Evolutionary conservation across 2,888 invertebrate species (phyloP).

Genomic region (Drosophila aldrichi): DNA sequence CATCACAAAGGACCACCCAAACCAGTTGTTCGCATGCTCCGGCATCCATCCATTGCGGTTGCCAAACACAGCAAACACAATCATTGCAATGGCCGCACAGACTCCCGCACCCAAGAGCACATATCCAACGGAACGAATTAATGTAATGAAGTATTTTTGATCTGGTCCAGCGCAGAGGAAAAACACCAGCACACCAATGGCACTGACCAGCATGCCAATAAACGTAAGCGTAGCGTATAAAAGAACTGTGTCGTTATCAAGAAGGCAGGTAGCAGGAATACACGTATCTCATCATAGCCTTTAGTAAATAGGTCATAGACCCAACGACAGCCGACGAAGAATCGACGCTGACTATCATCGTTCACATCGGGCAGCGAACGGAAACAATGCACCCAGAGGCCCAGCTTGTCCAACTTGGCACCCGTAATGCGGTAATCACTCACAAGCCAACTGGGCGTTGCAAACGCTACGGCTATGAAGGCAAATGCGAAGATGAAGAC

Average conservation of each 20-base stretch:
- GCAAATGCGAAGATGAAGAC: conserved; percentile 93
- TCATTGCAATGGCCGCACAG: conserved; percentile 92
- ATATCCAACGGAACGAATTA: conserved; percentile 87
- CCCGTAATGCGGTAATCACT: conserved; percentile 95
- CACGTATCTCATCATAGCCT: conserved; percentile 95
- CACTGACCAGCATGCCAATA: conserved; percentile 90
- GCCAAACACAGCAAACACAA: conserved; percentile 94
- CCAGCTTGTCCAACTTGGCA: conserved; percentile 94
- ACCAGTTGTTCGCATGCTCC: conserved; percentile 96
- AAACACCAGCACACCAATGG: conserved; percentile 92
- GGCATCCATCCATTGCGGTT: conserved; percentile 97
- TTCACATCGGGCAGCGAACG: conserved; percentile 94
- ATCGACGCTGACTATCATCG: conserved; percentile 91
- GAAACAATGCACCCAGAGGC: conserved; percentile 98
- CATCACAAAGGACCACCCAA: conserved; percentile 97
- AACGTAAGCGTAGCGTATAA: conserved; percentile 95
- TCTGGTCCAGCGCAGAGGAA: conserved; percentile 95
- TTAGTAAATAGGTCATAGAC: conserved; percentile 97
- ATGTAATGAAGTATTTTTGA: conserved; percentile 89
- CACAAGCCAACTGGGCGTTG: conserved; percentile 97
- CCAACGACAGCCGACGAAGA: conserved; percentile 99
- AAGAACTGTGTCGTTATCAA: conserved; percentile 98
- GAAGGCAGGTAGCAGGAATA: conserved; percentile 95
- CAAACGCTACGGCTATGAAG: conserved; percentile 94
- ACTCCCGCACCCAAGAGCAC: conserved; percentile 87